Evolutionary conservation across 2,888 invertebrate species (phyloP).

Genomic region (Isotomurus palustris): DNA sequence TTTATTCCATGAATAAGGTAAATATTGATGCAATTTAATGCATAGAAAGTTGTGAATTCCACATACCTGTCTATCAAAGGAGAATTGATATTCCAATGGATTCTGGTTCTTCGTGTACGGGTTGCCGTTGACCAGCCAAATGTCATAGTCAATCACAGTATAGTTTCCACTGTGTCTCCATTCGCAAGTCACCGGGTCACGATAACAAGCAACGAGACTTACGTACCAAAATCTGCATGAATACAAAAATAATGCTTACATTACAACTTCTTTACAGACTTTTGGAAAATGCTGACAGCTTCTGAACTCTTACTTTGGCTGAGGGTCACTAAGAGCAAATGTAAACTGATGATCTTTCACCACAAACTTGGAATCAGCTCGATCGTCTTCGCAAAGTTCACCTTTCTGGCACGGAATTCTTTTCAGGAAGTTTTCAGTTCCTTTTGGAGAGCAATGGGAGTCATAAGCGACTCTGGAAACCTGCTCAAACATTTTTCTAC

Average conservation of each 20-base stretch:
- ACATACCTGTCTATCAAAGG: slow-evolving; percentile 74
- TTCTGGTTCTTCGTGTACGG: slow-evolving; percentile 83
- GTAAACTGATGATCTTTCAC: slow-evolving; percentile 88
- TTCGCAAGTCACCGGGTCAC: slow-evolving; percentile 70
- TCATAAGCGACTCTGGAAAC: slow-evolving; percentile 80
- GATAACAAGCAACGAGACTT: slow-evolving; percentile 86
- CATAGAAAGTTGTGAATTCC: too few relatives aligned
- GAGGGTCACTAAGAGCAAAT: slow-evolving; percentile 82
- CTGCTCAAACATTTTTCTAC: slow-evolving; percentile 79
- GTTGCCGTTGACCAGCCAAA: slow-evolving; percentile 94
- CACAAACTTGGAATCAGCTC: slow-evolving; percentile 73
- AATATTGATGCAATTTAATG: background rate
- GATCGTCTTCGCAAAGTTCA: slow-evolving; percentile 75
- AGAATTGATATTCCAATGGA: slow-evolving; percentile 89
- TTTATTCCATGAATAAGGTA: background rate
- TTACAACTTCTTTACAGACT: background rate
- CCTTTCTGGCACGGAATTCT: slow-evolving; percentile 76
- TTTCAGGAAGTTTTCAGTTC: slow-evolving; percentile 72
- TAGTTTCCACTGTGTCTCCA: slow-evolving; percentile 72
- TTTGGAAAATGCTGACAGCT: background rate
- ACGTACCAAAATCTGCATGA: slow-evolving; percentile 84
- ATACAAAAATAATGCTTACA: slow-evolving; percentile 17
- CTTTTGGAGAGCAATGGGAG: slow-evolving; percentile 70
- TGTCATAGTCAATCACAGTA: slow-evolving; percentile 71
- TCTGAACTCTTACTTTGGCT: slow-evolving; percentile 66